phyloP scores from a whole-genome alignment of 1,140 invertebrate genomes.

The Scaptomyza hsui region DNA sequence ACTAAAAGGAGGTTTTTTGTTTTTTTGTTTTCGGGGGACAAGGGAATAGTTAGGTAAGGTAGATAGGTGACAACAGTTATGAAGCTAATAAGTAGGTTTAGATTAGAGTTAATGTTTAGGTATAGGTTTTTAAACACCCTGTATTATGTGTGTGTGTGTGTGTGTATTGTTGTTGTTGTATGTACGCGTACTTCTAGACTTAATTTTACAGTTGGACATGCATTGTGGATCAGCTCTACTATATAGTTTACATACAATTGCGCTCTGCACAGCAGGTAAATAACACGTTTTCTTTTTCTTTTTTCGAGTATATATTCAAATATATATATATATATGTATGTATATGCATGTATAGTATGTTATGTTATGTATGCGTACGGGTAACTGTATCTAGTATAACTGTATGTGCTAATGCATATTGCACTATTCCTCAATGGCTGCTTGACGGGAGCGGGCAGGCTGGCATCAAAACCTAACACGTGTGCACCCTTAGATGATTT shows the following conservation, averaged over 20 bases:
- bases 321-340: constrained; percentile 41
- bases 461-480: constrained; percentile 53
- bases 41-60: not conserved
- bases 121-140: constrained; percentile 52
- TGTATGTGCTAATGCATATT: constrained; percentile 63
- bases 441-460: constrained; percentile 49
- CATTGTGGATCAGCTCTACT: constrained; percentile 78
- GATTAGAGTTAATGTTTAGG: constrained; percentile 51
- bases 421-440: constrained; percentile 77
- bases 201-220: constrained; percentile 81
- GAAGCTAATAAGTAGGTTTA: constrained; percentile 61
- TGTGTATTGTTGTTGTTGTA: constrained; percentile 10
- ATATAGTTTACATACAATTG: constrained; percentile 80
- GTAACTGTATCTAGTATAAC: constrained; percentile 31
- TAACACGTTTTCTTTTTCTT: constrained; percentile 53
- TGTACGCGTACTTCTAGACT: constrained; percentile 63
- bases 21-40: not conserved
- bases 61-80: constrained; percentile 56
- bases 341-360: constrained; percentile 13
- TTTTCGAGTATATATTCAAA: constrained; percentile 79
- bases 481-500: constrained; percentile 82
- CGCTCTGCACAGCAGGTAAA: constrained; percentile 83
- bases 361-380: constrained; percentile 43
- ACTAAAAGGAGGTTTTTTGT: constrained; percentile 24
- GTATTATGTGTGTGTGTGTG: constrained; percentile 39